Conservation (phyloP, 2,888 invertebrate genomes). For the Dolichopus griseipennis region DNA sequence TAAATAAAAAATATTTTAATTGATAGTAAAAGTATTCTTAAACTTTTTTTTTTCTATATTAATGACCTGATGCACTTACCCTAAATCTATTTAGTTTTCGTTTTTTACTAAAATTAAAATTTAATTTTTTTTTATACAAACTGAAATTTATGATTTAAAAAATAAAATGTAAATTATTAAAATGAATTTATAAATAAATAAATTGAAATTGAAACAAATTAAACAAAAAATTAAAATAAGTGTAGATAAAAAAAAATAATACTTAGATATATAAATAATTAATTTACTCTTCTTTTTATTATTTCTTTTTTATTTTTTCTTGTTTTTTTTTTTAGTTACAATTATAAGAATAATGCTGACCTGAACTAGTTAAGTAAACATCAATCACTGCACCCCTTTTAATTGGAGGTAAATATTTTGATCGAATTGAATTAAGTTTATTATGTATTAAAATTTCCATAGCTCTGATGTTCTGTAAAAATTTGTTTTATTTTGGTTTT, state of each 20-base stretch:
- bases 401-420: slow-evolving; percentile 72
- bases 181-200: background rate
- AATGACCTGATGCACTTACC: background rate
- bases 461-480: slow-evolving; percentile 58
- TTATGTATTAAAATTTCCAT: slow-evolving; percentile 67
- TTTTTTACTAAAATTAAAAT: slow-evolving; percentile 12
- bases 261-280: slow-evolving; percentile 1
- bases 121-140: slow-evolving; percentile 14
- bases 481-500: background rate
- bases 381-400: slow-evolving; percentile 74
- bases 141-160: slow-evolving; percentile 9
- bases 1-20: no score
- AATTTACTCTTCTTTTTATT: slow-evolving; percentile 9
- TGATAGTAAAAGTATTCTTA: no score
- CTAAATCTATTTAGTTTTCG: background rate
- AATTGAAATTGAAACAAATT: slow-evolving; percentile 6
- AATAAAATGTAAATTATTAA: no score
- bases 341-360: slow-evolving; percentile 47
- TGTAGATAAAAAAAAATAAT: slow-evolving; percentile 7
- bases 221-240: slow-evolving; percentile 10
- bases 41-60: no score
- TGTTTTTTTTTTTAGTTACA: background rate
- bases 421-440: slow-evolving; percentile 63
- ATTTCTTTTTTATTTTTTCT: background rate
- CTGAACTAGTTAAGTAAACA: slow-evolving; percentile 81